Base-by-base conservation (phyloP, 2,797 vertebrate genomes). In the Acanthis flammea region DNA sequence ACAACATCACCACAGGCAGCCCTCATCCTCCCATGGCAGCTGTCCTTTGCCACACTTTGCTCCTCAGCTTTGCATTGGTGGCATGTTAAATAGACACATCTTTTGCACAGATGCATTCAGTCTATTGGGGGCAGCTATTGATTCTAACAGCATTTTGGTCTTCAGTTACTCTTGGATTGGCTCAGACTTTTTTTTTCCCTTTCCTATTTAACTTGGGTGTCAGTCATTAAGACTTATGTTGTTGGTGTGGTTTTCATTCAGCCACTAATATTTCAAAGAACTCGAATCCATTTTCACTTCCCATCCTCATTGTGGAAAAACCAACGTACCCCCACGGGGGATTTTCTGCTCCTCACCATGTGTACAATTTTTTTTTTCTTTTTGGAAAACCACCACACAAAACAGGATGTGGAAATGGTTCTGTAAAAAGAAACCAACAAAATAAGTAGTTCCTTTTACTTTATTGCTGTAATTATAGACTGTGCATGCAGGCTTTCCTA, bases 361-460 rank as follows among this genome's bases (percentile, higher is more conserved):
- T 73, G 90, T 78, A 70, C 31, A 33, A 3, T 45, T 41, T 71
- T 74, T 75, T 82, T 63, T 51, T 80, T 4, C 22, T 93, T 81
- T 53, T 93, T 18, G 39, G 91, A 81, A 96, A 96, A 70, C 55
- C 82, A 86, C 76, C 72, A 88, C 81, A 80, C 21, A 47, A 47
- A 71, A 89, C 88, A 96, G 95, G 94, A 95, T 94, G 95, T 94
- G 86, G 88, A 91, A 88, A 72, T 68, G 61, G 51, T 87, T 93
- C 87, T 77, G 67, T 41, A 86, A 70, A 76, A 92, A 63, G 50
- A 93, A 91, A 96, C 65, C 85, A 96, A 91, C 37, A 82, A 88
- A 96, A 97, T 91, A 94, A 95, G 68, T 45, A 71, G 91, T 90
- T 93, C 81, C 89, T 91, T 86, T 74, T 91, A 85, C 91, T 90